Evolutionary conservation across 2,888 invertebrate species (phyloP), one percentile per base, ranked within the genome.

Genomic region (Trichopria drosophilae): DNA sequence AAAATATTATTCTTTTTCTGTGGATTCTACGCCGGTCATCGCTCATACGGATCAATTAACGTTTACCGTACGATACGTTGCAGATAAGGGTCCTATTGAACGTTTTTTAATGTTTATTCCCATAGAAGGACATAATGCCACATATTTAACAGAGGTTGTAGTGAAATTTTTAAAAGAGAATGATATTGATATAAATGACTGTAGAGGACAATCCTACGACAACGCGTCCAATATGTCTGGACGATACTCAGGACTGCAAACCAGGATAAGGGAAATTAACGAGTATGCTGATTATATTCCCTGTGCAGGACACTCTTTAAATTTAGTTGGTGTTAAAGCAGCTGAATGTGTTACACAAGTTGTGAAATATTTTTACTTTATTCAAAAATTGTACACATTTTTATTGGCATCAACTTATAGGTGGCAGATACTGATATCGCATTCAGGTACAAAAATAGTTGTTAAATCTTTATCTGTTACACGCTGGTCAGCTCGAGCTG

Each of bases 401-500:
- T 67, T 63, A 55, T 55, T 60, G 45, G 41, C 26, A 9, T 60
- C 58, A 20, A 58, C 56, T 39, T 42, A 59, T 44, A 48, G 57
- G 22, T 63, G 60, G 60, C 26, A 58, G 13, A 16, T 50, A 12
- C 28, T 18, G 32, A 54, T 61, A 53, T 52, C 56, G 56, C 55
- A 59, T 51, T 58, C 51, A 58, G 50, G 47, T 54, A 62, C 61
- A 50, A n/a, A n/a, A n/a, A 61, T 53, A 58, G 57, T 61, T 36
- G 22, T 55, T 28, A 60, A 65, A 51, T 49, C 42, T 48, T 58
- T 63, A 45, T 62, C 60, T 48, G 58, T 60, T 58, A 66, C 65
- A 32, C 60, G 63, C 62, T 66, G 64, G 64, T 64, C 63, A 51
- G 61, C 62, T n/a, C n/a, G n/a, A n/a, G n/a, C n/a, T n/a, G n/a